Base-by-base conservation (phyloP, 2,888 invertebrate species). In the Dichetophora obliterata region DNA sequence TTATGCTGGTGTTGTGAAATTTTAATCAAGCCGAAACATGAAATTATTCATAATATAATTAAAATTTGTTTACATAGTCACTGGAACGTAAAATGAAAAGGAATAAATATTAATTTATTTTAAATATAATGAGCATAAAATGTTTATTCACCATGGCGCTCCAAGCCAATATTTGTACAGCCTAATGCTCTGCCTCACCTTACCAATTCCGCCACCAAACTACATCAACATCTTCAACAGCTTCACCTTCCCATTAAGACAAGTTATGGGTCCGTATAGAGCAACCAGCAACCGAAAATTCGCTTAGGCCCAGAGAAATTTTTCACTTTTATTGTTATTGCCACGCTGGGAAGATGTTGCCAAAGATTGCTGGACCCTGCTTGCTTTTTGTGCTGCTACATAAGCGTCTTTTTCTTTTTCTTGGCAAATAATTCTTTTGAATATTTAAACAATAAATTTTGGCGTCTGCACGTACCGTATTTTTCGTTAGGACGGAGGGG, bases 391-490 rank as follows among this genome's bases (percentile, higher is more conserved):
- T 27, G 57, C 24, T 22, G 57, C 57, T 22, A 24, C 57, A 24
- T 59, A 24, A 27, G 57, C 54, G 52, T 31, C 57, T 63, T 31
- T 16, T 71, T 19, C 59, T 19, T 34, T 59, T 59, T 24, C 70
- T 54, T 70, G 16, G 14, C 27, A 16, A 16, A 54, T 57, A 66
- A 66, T 61, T 73, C 73, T 57, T 73, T 63, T 73, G 73, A 73
- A 73, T 73, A 63, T 73, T 73, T 73, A 27, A 73, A 37, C 31
- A 63, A 73, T 73, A 73, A 73, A 73, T 73, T 73, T 63, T 37
- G 54, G 9, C 31, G 54, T 31, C 57, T 31, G 71, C 22, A 19
- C 19, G 37, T 24, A 59, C 57, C 8, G 57, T 27, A 59, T 14
- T 24, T 24, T 59, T 59, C 24, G 3, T 24, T 1, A 1, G 57